phyloP scores from a whole-genome alignment of 1,140 invertebrate genomes.

The Drosophila auraria region DNA sequence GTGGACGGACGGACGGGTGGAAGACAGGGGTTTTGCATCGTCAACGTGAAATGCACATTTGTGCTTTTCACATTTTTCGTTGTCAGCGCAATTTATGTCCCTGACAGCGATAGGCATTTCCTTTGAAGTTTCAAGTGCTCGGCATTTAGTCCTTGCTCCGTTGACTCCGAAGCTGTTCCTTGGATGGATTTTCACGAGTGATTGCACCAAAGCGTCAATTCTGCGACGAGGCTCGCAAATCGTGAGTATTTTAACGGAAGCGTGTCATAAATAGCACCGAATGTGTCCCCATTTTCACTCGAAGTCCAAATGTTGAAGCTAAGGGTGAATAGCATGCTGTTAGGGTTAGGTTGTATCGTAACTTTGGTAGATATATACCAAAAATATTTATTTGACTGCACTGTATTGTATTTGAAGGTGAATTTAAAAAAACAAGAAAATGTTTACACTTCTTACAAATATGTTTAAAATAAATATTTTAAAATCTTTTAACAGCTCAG shows the following conservation, averaged over 20 bases:
- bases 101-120: constrained; percentile 83
- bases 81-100: constrained; percentile 83
- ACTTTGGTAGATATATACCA: not conserved
- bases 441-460: no score
- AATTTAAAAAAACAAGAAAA: no score
- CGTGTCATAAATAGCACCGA: constrained; percentile 80
- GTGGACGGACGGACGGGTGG: not conserved
- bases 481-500: not conserved
- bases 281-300: constrained; percentile 60
- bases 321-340: no score
- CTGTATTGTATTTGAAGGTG: no score
- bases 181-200: constrained; percentile 55
- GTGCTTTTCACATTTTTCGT: constrained; percentile 67
- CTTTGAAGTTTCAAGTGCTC: constrained; percentile 79
- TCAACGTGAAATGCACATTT: constrained; percentile 59
- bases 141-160: constrained; percentile 40
- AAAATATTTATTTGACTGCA: not conserved
- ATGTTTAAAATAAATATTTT: not conserved
- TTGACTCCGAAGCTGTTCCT: constrained; percentile 35
- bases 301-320: not conserved
- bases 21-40: constrained; percentile 33
- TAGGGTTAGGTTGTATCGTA: not conserved
- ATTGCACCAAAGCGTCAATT: constrained; percentile 50
- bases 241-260: constrained; percentile 80
- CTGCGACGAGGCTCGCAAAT: constrained; percentile 46